Conservation (phyloP, 2,797 vertebrate species). For the Lutjanus campechanus region DNA sequence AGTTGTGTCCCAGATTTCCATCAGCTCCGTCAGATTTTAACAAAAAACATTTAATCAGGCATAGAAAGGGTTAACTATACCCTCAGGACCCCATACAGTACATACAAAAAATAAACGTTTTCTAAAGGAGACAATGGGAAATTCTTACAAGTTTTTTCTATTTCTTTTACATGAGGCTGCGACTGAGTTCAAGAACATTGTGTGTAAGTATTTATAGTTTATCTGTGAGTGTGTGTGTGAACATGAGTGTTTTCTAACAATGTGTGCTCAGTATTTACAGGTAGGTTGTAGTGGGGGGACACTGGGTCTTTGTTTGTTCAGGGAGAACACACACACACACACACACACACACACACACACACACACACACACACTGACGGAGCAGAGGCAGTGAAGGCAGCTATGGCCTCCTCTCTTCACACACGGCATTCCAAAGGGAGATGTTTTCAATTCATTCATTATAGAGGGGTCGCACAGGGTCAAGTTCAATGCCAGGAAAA, state of each 20-base stretch:
- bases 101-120: no score
- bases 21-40: no score
- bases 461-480: conserved; percentile 94
- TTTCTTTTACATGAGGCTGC: no score
- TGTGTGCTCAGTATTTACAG: conserved; percentile 56
- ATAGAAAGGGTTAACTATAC: no score
- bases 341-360: conserved; percentile 24
- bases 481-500: conserved; percentile 99
- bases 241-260: background rate
- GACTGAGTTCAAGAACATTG: background rate
- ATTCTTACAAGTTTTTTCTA: no score
- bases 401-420: conserved; percentile 90
- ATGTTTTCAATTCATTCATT: conserved; percentile 99
- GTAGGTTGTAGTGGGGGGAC: conserved; percentile 78
- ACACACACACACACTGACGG: conserved; percentile 16
- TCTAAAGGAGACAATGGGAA: no score
- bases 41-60: no score
- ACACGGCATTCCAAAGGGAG: conserved; percentile 97
- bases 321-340: conserved; percentile 57
- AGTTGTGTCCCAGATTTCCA: no score
- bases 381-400: conserved; percentile 74
- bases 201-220: background rate
- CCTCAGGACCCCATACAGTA: no score
- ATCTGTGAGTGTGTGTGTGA: background rate
- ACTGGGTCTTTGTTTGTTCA: conserved; percentile 93